A percentile compares a stretch with the other conserved stretches of the same genome.
Evolutionary conservation across 2,113 vertebrate species (phyloP).

Genomic region (Kryptolebias marmoratus): DNA sequence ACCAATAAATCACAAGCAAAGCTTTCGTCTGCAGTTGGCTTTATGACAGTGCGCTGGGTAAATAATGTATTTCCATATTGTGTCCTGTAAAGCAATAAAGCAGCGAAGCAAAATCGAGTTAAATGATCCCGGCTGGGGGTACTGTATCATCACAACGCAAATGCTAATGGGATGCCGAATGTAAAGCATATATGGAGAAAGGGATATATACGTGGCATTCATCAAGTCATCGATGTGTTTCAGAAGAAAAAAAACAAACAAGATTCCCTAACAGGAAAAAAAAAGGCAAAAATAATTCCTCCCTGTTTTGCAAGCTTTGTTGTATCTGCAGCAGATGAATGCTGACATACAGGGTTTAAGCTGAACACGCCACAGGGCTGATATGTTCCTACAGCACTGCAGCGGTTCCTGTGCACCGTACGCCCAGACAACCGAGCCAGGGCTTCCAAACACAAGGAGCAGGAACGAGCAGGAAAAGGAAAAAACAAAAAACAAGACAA

Average conservation of each 20-base stretch:
- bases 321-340: slow-evolving; percentile 53
- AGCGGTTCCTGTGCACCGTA: slow-evolving; percentile 13
- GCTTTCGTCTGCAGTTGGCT: slow-evolving; percentile 27
- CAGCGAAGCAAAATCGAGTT: slow-evolving; percentile 16
- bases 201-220: slow-evolving; percentile 1
- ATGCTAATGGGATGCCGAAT: slow-evolving; percentile 9
- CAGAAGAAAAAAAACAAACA: not conserved
- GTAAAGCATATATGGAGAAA: slow-evolving; percentile 9
- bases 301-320: slow-evolving; percentile 23
- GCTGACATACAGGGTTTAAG: slow-evolving; percentile 25
- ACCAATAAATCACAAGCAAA: slow-evolving; percentile 43
- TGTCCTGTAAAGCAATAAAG: slow-evolving; percentile 33
- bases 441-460: slow-evolving; percentile 21
- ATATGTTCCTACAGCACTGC: slow-evolving; percentile 36
- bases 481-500: slow-evolving; percentile 3
- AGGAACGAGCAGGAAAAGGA: slow-evolving; percentile 19
- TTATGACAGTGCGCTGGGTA: slow-evolving; percentile 37
- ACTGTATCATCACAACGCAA: slow-evolving; percentile 10
- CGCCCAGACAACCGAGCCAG: slow-evolving; percentile 2
- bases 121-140: slow-evolving; percentile 28
- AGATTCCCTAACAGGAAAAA: slow-evolving; percentile 6
- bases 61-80: slow-evolving; percentile 42
- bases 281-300: slow-evolving; percentile 11
- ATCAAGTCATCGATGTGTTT: not conserved
- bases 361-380: slow-evolving; percentile 35